Evolutionary conservation across 2,113 vertebrate genomes (phyloP).

Genomic region (Motacilla tschutschensis): DNA sequence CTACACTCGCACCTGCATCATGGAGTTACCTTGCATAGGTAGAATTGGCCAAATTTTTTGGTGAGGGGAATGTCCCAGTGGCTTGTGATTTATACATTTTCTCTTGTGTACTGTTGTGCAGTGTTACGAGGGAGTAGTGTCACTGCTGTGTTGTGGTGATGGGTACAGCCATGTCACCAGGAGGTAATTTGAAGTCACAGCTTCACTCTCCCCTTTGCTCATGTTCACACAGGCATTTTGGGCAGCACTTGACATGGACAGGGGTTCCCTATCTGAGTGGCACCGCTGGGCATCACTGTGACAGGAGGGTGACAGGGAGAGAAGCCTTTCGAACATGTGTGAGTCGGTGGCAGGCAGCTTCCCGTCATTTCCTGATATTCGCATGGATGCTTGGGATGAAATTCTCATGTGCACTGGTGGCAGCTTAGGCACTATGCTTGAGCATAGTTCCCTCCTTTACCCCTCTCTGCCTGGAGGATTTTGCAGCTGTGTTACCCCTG

Average conservation of each 20-base stretch:
- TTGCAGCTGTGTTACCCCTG: background rate
- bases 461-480: background rate
- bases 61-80: background rate
- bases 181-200: background rate
- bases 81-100: background rate
- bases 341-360: too few relatives aligned
- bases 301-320: fast-evolving
- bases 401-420: fast-evolving
- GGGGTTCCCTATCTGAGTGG: fast-evolving
- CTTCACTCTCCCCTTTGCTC: background rate
- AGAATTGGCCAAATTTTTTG: background rate
- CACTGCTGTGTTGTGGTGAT: background rate
- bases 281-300: fast-evolving
- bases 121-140: fast-evolving
- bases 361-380: fast-evolving
- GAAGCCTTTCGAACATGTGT: fast-evolving
- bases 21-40: fast-evolving
- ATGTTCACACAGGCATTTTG: background rate
- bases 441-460: background rate
- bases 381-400: fast-evolving
- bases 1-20: fast-evolving
- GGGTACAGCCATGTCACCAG: fast-evolving
- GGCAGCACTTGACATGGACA: background rate
- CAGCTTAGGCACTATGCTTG: fast-evolving
- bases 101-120: background rate